Evolutionary conservation across 2,888 invertebrate genomes (phyloP), one percentile per base, ranked within the genome.

Genomic region (Drosophila putrida): DNA sequence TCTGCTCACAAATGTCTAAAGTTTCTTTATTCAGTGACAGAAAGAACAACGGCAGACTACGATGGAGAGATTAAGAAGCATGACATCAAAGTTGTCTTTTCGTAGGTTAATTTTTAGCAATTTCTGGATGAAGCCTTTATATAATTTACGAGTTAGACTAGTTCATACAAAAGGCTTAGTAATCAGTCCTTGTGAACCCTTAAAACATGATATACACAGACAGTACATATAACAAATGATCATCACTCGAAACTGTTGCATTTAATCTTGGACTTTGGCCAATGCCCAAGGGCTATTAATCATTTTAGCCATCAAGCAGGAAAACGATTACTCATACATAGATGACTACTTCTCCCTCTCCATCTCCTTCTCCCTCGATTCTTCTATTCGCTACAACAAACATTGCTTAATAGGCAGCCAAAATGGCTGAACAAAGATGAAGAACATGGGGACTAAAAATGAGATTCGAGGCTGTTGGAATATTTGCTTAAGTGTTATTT

Each of bases 401-500:
- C 87, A 86, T 67, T 70, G 81, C 71, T 67, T 84, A 84, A 86
- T 84, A 83, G 87, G 69, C 74, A 64, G 70, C 57, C 75, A 58
- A 82, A 80, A 80, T 73, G 83, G 67, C 72, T 73, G 73, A 77
- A 71, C 69, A 78, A 82, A 67, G 62, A 47, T 35, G 39, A 27
- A 11, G 58, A 36, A 15, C 11, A 25, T 9, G 28, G 44, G n/a
- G 53, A 9, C 43, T 15, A 47, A 65, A 67, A 58, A 68, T 73
- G 69, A 72, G 76, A 63, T 69, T 73, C 65, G 68, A 68, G 79
- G 71, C 72, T 71, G 66, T 59, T 65, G 69, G 79, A 78, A 86
- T 88, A 82, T 83, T 83, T 87, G 80, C 80, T 79, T 88, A 87
- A 87, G 85, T 84, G 89, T 90, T 90, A 90, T 89, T 86, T 80